phyloP scores from a whole-genome alignment of 2,888 invertebrate species.

The Teinopalpus imperialis region DNA sequence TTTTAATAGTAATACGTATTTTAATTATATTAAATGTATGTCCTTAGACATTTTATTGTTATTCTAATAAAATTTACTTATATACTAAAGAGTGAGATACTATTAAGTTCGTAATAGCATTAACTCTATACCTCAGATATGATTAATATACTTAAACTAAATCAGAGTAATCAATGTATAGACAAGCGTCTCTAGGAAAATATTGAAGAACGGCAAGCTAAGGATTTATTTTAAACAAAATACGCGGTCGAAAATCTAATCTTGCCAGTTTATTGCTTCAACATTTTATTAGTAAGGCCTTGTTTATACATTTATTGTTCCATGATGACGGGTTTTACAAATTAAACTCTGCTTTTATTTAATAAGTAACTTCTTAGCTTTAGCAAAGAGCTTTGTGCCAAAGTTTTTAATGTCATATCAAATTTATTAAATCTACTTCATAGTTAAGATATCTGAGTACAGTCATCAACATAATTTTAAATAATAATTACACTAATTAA shows the following conservation, averaged over 20 bases:
- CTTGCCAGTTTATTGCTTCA: too few relatives aligned
- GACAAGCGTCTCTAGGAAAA: too few relatives aligned
- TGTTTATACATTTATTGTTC: too few relatives aligned
- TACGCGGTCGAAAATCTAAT: too few relatives aligned
- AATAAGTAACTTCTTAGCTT: slow-evolving; percentile 1
- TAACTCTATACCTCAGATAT: slow-evolving; percentile 13
- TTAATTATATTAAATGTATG: background rate
- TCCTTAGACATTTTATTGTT: slow-evolving; percentile 2
- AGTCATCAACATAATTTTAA: slow-evolving; percentile 8
- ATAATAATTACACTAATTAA: too few relatives aligned
- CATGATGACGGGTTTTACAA: background rate
- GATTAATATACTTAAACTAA: too few relatives aligned
- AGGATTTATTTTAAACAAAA: too few relatives aligned
- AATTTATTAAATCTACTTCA: slow-evolving; percentile 4
- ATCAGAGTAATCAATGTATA: too few relatives aligned
- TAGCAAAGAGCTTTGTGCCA: slow-evolving; percentile 1
- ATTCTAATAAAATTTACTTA: background rate
- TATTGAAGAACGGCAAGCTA: too few relatives aligned
- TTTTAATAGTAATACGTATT: too few relatives aligned
- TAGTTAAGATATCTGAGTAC: background rate
- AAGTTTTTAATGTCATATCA: slow-evolving; percentile 21
- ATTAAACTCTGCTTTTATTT: slow-evolving; percentile 4
- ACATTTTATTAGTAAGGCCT: too few relatives aligned
- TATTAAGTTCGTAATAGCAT: background rate
- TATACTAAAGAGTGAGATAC: background rate